Conservation (phyloP, 1,140 invertebrate genomes). For the Danaus plexippus region DNA sequence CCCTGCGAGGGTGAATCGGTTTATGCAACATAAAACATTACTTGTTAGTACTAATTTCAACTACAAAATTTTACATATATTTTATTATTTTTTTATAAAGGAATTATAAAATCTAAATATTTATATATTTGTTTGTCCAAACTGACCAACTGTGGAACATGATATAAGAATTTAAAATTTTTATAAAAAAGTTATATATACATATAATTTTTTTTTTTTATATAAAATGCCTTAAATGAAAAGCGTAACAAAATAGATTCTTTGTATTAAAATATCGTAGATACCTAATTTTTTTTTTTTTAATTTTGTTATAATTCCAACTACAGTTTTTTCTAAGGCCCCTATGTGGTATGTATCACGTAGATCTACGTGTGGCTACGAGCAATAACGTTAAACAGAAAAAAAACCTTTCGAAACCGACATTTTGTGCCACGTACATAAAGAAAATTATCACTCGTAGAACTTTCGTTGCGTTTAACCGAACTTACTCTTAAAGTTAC, state of each 20-base stretch:
- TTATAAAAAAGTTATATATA: no score
- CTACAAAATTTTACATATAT: conserved; percentile 15
- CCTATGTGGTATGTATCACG: conserved; percentile 53
- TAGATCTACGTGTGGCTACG: conserved; percentile 48
- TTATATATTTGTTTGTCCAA: not conserved
- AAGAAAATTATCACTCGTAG: conserved; percentile 29
- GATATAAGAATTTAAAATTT: conserved; percentile 5
- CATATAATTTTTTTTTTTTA: conserved; percentile 29
- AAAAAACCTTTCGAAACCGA: not conserved
- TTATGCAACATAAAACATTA: conserved; percentile 6
- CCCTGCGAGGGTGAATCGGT: conserved; percentile 33
- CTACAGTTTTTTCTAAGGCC: conserved; percentile 52
- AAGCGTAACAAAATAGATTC: conserved; percentile 67
- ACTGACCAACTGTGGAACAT: conserved; percentile 3
- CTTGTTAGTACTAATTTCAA: conserved; percentile 27
- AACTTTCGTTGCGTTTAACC: conserved; percentile 50
- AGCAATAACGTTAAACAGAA: conserved; percentile 23
- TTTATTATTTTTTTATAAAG: conserved; percentile 4
- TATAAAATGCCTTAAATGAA: conserved; percentile 49
- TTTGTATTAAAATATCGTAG: conserved; percentile 54
- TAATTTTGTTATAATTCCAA: conserved; percentile 41
- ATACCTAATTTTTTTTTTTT: conserved; percentile 54
- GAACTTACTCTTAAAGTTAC: conserved; percentile 41
- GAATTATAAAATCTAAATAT: not conserved
- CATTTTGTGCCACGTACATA: conserved; percentile 4